A percentile compares a stretch with the other conserved stretches of the same genome.
These are phyloP conservation scores for Taphrorychus bicolor DNA, from an alignment of 2,888 invertebrate genomes.

Conservation along the genomic window DNA sequence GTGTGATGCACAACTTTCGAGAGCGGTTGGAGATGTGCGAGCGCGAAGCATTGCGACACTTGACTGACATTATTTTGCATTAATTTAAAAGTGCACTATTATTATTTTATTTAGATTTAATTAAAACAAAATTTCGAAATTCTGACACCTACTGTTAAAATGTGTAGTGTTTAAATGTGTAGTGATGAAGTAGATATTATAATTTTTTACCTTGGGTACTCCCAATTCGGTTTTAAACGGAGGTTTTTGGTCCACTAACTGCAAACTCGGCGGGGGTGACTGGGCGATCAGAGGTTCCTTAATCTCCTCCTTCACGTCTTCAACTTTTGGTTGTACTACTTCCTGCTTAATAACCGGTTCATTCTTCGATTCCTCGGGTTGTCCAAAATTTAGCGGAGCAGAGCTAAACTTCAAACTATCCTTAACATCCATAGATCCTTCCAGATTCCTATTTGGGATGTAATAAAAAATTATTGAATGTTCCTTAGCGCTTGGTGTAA, in stretches of 20 bases:
- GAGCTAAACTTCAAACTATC: conserved; percentile 47
- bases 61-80: too few relatives aligned
- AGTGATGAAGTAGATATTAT: too few relatives aligned
- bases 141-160: too few relatives aligned
- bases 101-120: too few relatives aligned
- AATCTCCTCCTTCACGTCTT: conserved; percentile 50
- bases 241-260: conserved; percentile 50
- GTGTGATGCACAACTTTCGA: too few relatives aligned
- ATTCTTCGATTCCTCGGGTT: conserved; percentile 52
- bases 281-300: conserved; percentile 49
- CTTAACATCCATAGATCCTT: conserved; percentile 47
- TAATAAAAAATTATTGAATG: neutral
- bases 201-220: conserved; percentile 69
- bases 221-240: conserved; percentile 68
- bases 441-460: conserved; percentile 42
- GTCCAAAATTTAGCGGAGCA: conserved; percentile 43
- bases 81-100: too few relatives aligned
- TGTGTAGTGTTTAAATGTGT: too few relatives aligned
- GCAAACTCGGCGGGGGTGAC: conserved; percentile 21
- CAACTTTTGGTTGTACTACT: conserved; percentile 41
- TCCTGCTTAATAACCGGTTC: conserved; percentile 43
- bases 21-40: too few relatives aligned
- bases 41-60: too few relatives aligned
- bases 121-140: too few relatives aligned
- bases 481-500: neutral